Evolutionary conservation across 2,888 invertebrate genomes (phyloP).

Genomic region (Acrobasis repandana): DNA sequence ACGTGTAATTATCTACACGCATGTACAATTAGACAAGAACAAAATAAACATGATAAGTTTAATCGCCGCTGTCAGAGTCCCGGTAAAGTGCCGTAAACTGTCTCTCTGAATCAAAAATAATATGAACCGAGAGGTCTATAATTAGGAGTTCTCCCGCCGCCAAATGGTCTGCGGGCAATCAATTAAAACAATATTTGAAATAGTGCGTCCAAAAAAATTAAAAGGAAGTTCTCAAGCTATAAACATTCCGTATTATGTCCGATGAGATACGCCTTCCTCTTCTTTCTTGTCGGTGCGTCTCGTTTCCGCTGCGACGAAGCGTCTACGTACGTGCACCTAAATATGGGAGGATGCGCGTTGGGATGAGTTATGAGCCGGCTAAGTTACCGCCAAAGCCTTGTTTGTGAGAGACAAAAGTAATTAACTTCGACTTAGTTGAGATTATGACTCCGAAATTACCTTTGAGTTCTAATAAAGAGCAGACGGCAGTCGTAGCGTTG

Average conservation of each 20-base stretch:
- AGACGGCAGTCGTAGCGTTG: constrained; percentile 41
- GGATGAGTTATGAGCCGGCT: constrained; percentile 70
- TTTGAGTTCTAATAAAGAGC: constrained; percentile 41
- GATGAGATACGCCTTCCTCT: constrained; percentile 39
- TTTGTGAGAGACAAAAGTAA: constrained; percentile 75
- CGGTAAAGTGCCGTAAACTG: constrained; percentile 48
- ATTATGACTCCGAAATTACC: constrained; percentile 59
- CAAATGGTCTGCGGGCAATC: constrained; percentile 78
- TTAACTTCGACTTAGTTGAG: constrained; percentile 77
- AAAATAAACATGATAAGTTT: constrained; percentile 59
- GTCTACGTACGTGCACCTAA: constrained; percentile 71
- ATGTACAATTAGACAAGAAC: constrained; percentile 27
- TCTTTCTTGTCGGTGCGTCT: constrained; percentile 44
- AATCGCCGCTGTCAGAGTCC: constrained; percentile 61
- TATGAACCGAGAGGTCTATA: constrained; percentile 64
- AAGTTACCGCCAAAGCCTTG: constrained; percentile 78
- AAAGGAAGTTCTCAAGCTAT: constrained; percentile 72
- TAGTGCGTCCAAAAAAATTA: constrained; percentile 74
- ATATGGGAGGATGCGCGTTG: constrained; percentile 62
- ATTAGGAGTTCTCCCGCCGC: constrained; percentile 67
- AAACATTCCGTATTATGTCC: constrained; percentile 72
- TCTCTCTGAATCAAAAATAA: constrained; percentile 55
- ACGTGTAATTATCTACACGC: constrained; percentile 27
- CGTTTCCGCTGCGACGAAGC: constrained; percentile 67
- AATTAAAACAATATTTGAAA: constrained; percentile 83